Evolutionary conservation across 1,140 invertebrate genomes (phyloP), one percentile per base, ranked within the genome.

Genomic region (Potamilus streckersoni): DNA sequence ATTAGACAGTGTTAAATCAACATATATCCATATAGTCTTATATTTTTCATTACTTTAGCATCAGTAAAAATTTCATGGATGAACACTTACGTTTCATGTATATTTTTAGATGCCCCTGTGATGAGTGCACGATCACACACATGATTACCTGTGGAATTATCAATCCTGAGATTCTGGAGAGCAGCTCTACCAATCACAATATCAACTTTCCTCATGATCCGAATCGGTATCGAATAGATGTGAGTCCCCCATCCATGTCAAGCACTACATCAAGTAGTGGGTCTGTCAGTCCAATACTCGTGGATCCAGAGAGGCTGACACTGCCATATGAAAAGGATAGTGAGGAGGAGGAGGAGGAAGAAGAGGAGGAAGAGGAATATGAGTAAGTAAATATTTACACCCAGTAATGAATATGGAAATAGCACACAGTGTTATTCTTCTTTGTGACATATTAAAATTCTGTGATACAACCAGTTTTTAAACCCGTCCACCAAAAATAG

Each of bases 101-200:
- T 59, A n/a, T 75, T 79, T 81, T 38, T 78, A 90, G 89, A 66
- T 90, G 89, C 84, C 86, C 89, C 2, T 90, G 88, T 85, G 88
- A 90, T 83, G 89, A 90, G 68, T 89, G 88, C 78, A 89, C 88
- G 55, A 89, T 88, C 60, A 88, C 86, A 23, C 88, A 89, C 68
- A 86, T 89, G 85, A 90, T 89, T 59, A 90, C 88, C 2, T 90
- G 89, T 85, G 88, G 88, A 59, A 88, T 89, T 59, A 86, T 89
- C 58, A 86, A 84, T 63, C 85, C 86, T n/a, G 87, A 89, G 49
- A 83, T 81, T 63, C 76, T 82, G 67, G 84, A 84, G 69, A 84
- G 68, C 59, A 77, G 76, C 23, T 74, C 78, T 14, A 70, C 69
- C 57, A 69, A 73, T 20, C 19, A 58, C 63, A 78, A 82, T 69